Base-by-base conservation (phyloP, 1,140 invertebrate genomes). In the Nasonia longicornis region DNA sequence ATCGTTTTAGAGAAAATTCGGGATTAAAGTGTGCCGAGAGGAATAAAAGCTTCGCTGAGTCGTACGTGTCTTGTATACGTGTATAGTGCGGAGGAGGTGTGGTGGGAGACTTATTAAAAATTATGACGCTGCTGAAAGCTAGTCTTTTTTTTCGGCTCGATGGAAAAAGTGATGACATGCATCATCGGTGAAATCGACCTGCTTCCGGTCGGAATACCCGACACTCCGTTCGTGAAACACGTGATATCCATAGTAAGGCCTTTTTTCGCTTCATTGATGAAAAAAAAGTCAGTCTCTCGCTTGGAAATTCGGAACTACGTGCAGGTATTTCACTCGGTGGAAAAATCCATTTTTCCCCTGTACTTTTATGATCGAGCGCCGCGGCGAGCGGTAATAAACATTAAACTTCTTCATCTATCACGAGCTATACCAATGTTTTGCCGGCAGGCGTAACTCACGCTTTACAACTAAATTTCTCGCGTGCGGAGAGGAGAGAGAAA, bases 151-250 rank as follows among this genome's bases (percentile, higher is more conserved):
- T 71, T 3, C 11, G 7, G 64, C 10, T n/a, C 16, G 16, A 71
- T 31, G 69, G 42, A 35, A 73, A 48, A 73, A 73, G 10, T 52
- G 71, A 73, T 73, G 71, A 73, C 71, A 45, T 11, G 31, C 16
- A 20, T 29, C 31, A 52, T 26, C 42, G 71, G 45, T 73, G 71
- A 73, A 73, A 73, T 52, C 31, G 26, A 73, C n/a, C 71, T 22
- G 45, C 42, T 73, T 73, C 71, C 71, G 71, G 71, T 29, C n/a
- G 20, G 31, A 70, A 70, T 71, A 20, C 12, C 20, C 38, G 20
- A 35, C 10, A 29, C 16, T 71, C 26, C 12, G 3, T 58, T 20
- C 2, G 10, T 42, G 3, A 58, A 58, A 58, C 52, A 58, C 52
- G 52, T 58, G 52, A 58, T n/a, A 7, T 58, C 52, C 16, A n/a